These are phyloP conservation scores for Rhinogobio ventralis DNA, from an alignment of 2,797 vertebrate species.

Conservation along the genomic window DNA sequence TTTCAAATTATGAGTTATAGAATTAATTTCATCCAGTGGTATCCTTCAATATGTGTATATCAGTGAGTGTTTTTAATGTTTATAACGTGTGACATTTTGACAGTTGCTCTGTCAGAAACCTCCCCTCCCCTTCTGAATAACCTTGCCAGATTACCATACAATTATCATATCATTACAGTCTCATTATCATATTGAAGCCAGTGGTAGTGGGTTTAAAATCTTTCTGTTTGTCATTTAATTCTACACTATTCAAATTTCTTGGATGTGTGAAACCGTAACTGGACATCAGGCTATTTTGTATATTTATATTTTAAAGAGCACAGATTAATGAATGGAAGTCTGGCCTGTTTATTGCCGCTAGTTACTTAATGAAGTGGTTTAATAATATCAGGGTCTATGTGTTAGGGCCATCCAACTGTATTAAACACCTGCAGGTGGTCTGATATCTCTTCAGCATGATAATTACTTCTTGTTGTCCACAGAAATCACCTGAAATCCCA, in stretches of 20 bases:
- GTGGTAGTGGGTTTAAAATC: conserved; percentile 37
- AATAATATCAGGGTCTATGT: not conserved
- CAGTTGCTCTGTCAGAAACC: conserved; percentile 68
- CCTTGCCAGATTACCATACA: conserved; percentile 82
- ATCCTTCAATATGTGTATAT: not conserved
- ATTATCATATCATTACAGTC: conserved; percentile 84
- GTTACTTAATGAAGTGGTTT: conserved; percentile 24
- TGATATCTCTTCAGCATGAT: conserved; percentile 18
- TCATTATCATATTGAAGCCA: conserved; percentile 73
- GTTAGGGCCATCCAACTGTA: conserved; percentile 8
- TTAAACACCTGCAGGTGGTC: conserved; percentile 36
- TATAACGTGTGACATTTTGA: conserved; percentile 68
- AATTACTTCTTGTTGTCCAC: conserved; percentile 7
- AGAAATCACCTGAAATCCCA: conserved; percentile 14
- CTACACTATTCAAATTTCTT: not conserved
- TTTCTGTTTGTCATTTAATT: conserved; percentile 2
- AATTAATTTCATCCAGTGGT: not conserved
- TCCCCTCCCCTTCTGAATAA: conserved; percentile 77
- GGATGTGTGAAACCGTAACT: not conserved
- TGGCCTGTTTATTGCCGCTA: not conserved
- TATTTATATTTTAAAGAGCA: conserved; percentile 2
- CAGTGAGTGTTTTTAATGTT: conserved; percentile 48
- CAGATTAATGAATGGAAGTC: not conserved
- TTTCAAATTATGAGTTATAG: not conserved
- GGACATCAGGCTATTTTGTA: not conserved